phyloP scores from a whole-genome alignment of 2,113 vertebrate species.

The Mugil cephalus region DNA sequence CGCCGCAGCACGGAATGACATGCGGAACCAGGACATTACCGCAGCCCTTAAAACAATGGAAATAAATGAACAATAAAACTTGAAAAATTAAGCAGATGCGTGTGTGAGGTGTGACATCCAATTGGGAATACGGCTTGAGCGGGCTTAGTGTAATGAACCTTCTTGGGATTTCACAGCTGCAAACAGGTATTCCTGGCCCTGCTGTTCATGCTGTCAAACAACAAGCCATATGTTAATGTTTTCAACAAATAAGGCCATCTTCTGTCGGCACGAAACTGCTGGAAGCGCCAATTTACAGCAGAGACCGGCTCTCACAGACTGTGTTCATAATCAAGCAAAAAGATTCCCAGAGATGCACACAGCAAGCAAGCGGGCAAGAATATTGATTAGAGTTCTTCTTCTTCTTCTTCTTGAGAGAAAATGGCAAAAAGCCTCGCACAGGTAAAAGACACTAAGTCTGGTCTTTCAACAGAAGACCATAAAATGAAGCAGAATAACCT shows the following conservation, averaged over 20 bases:
- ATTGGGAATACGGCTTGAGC: slow-evolving; percentile 54
- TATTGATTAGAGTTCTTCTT: slow-evolving; percentile 23
- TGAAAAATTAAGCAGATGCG: slow-evolving; percentile 14
- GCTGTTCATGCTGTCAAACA: slow-evolving; percentile 55
- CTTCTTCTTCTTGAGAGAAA: slow-evolving; percentile 7
- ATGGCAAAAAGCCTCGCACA: not conserved
- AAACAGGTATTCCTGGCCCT: slow-evolving; percentile 46
- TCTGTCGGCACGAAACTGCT: slow-evolving; percentile 20
- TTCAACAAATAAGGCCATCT: slow-evolving; percentile 51
- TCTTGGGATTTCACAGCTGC: slow-evolving; percentile 64
- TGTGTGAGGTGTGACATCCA: slow-evolving; percentile 9
- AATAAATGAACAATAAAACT: slow-evolving; percentile 6
- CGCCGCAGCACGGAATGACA: not conserved
- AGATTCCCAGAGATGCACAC: slow-evolving; percentile 12
- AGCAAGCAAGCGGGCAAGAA: slow-evolving; percentile 20
- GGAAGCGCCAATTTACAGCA: slow-evolving; percentile 43
- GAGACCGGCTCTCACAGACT: slow-evolving; percentile 16
- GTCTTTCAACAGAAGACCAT: slow-evolving; percentile 47
- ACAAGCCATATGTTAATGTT: slow-evolving; percentile 63
- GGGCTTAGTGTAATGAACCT: slow-evolving; percentile 72
- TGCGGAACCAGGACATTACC: not conserved
- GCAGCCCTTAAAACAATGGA: not conserved
- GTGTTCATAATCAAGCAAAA: slow-evolving; percentile 34
- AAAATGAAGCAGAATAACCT: slow-evolving; percentile 51
- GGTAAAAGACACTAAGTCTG: slow-evolving; percentile 6